Percentiles rank a stretch among this genome's conserved stretches.
Evolutionary conservation across 2,113 vertebrate species (phyloP).

Genomic region (Maccullochella peelii): DNA sequence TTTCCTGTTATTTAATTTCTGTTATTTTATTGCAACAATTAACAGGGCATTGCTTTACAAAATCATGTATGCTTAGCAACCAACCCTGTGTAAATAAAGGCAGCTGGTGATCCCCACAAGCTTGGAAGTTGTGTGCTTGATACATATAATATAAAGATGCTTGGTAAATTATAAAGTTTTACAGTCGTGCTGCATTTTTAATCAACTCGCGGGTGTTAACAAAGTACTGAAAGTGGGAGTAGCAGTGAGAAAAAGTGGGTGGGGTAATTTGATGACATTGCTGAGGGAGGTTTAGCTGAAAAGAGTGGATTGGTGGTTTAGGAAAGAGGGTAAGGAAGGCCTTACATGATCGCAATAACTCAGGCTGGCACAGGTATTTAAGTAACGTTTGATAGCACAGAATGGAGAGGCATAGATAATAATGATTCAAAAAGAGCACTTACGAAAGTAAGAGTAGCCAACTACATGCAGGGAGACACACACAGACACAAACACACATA

Average conservation of each 20-base stretch:
- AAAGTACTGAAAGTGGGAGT: conserved; percentile 21
- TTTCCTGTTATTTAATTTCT: not conserved
- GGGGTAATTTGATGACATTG: conserved; percentile 16
- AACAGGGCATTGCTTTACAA: not conserved
- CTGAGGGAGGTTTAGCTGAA: conserved; percentile 10
- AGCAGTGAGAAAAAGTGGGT: not conserved
- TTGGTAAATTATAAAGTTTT: conserved; percentile 1
- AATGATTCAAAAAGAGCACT: conserved; percentile 17
- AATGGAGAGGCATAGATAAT: conserved; percentile 21
- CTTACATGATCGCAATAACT: conserved; percentile 20
- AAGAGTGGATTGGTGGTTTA: conserved; percentile 26
- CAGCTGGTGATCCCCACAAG: not conserved
- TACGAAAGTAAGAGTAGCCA: conserved; percentile 13
- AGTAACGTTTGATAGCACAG: conserved; percentile 23
- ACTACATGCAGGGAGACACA: conserved; percentile 1
- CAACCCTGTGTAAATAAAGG: not conserved
- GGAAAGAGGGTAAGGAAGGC: not conserved
- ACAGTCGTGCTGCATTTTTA: conserved; percentile 3
- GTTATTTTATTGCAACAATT: not conserved
- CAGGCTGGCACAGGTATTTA: conserved; percentile 2
- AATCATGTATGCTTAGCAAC: not conserved
- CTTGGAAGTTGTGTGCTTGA: not conserved
- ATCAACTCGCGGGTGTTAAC: conserved; percentile 38
- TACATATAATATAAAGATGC: not conserved
- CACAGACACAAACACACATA: conserved; percentile 41